Evolutionary conservation across 2,113 vertebrate genomes (phyloP).

Genomic region (Collichthys lucidus): DNA sequence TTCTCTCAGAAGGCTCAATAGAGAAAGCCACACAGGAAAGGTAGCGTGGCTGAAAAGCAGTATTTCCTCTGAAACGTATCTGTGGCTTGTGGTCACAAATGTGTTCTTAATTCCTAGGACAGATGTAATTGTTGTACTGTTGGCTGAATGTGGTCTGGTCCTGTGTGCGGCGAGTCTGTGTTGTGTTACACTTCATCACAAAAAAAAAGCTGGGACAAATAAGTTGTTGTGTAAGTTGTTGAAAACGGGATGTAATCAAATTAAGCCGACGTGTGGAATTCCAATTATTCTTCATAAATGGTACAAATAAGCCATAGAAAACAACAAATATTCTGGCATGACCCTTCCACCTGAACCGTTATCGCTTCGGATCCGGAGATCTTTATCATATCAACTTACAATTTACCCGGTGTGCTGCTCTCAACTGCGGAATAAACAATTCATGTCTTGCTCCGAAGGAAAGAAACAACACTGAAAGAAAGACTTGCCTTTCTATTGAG

Average conservation of each 20-base stretch:
- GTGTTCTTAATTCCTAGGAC: slow-evolving; percentile 70
- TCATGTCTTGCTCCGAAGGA: neutral
- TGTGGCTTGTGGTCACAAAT: slow-evolving; percentile 69
- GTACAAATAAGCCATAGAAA: slow-evolving; percentile 27
- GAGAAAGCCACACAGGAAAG: slow-evolving; percentile 50
- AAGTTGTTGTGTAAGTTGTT: slow-evolving; percentile 16
- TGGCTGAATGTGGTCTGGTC: slow-evolving; percentile 52
- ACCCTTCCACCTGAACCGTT: slow-evolving; percentile 17
- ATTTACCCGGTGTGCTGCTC: slow-evolving; percentile 1
- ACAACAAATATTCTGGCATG: slow-evolving; percentile 15
- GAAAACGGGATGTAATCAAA: slow-evolving; percentile 31
- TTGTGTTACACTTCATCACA: slow-evolving; percentile 58
- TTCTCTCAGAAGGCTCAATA: slow-evolving; percentile 50
- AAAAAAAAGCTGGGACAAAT: slow-evolving; percentile 36
- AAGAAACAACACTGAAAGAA: slow-evolving; percentile 14
- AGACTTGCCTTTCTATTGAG: neutral
- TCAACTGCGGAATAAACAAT: slow-evolving; percentile 22
- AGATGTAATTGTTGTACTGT: slow-evolving; percentile 69
- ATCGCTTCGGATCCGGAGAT: slow-evolving; percentile 10
- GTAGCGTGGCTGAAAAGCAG: slow-evolving; percentile 51
- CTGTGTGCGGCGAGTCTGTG: slow-evolving; percentile 55
- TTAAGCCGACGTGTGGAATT: slow-evolving; percentile 38
- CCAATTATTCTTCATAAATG: slow-evolving; percentile 32
- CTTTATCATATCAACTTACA: slow-evolving; percentile 17
- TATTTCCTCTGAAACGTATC: slow-evolving; percentile 53